A percentile compares a stretch with the other conserved stretches of the same genome.
Conservation (phyloP, 2,888 invertebrate genomes). For the Odontomyia ornata region DNA sequence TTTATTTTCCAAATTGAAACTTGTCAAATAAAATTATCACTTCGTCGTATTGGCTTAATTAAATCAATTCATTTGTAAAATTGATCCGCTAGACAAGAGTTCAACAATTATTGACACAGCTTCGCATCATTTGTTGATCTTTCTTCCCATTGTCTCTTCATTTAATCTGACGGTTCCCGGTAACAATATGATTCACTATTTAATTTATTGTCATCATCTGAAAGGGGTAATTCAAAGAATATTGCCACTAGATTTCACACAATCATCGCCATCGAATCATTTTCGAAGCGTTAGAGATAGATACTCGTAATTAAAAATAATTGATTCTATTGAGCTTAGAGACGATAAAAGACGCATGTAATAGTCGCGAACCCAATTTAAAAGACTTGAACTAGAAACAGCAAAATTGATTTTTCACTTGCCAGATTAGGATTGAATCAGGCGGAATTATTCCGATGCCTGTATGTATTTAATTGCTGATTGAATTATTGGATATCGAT, state of each 20-base stretch:
- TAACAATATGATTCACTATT: not conserved
- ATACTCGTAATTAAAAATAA: not conserved
- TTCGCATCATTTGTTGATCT: not conserved
- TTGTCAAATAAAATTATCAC: not conserved
- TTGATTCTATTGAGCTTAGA: not conserved
- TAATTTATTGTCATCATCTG: not conserved
- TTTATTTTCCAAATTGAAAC: not conserved
- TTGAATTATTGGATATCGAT: too few relatives aligned
- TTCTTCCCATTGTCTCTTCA: not conserved
- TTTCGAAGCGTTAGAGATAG: not conserved
- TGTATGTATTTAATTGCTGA: too few relatives aligned
- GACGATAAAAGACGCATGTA: not conserved
- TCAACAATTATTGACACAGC: constrained; percentile 10
- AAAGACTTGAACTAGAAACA: too few relatives aligned
- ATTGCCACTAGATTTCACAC: not conserved
- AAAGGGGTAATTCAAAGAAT: not conserved
- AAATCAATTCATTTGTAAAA: not conserved
- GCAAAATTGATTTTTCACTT: too few relatives aligned
- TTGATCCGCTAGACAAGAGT: constrained; percentile 13
- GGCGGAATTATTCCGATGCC: too few relatives aligned
- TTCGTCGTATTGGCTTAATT: constrained; percentile 8
- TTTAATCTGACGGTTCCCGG: not conserved
- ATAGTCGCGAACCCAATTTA: too few relatives aligned
- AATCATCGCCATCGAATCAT: not conserved
- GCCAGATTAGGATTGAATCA: too few relatives aligned